phyloP scores from a whole-genome alignment of 1,140 invertebrate genomes.

The Oscheius sp. region DNA sequence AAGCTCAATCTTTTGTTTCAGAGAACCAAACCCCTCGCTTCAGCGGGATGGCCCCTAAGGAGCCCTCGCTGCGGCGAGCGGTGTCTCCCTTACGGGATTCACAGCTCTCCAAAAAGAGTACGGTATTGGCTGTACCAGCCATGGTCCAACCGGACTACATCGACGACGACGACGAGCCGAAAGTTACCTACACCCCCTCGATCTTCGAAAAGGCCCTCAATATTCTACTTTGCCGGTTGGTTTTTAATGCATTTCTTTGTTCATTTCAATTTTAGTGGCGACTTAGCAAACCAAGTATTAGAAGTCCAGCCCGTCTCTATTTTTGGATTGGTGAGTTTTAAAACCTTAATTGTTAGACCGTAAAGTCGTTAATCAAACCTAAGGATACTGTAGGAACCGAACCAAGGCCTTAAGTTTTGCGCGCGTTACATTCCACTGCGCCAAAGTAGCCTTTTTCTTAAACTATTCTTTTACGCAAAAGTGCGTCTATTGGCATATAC shows the following conservation, averaged over 20 bases:
- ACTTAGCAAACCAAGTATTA: constrained; percentile 15
- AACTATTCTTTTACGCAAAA: too few species aligned
- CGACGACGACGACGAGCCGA: constrained; percentile 3
- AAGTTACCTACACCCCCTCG: constrained; percentile 1
- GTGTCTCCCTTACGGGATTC: constrained; percentile 4
- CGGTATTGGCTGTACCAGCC: constrained; percentile 11
- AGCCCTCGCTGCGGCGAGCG: background rate
- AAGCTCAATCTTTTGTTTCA: background rate
- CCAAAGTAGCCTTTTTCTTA: too few species aligned
- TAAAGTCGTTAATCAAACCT: too few species aligned
- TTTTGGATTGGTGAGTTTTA: constrained; percentile 26
- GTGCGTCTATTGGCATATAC: too few species aligned
- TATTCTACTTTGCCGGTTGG: constrained; percentile 18
- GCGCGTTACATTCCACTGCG: too few species aligned
- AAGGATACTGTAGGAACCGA: too few species aligned
- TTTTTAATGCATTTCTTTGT: background rate
- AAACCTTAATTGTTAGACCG: too few species aligned
- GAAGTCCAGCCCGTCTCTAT: constrained; percentile 21
- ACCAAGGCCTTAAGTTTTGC: too few species aligned
- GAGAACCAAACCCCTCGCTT: background rate
- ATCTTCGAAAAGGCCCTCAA: constrained; percentile 7
- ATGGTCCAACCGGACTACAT: background rate
- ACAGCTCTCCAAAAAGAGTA: constrained; percentile 4
- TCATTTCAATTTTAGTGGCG: constrained; percentile 11
- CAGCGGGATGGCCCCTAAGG: background rate